Evolutionary conservation across 2,888 invertebrate genomes (phyloP), one percentile per base, ranked within the genome.

Genomic region (Melanotus villosus): DNA sequence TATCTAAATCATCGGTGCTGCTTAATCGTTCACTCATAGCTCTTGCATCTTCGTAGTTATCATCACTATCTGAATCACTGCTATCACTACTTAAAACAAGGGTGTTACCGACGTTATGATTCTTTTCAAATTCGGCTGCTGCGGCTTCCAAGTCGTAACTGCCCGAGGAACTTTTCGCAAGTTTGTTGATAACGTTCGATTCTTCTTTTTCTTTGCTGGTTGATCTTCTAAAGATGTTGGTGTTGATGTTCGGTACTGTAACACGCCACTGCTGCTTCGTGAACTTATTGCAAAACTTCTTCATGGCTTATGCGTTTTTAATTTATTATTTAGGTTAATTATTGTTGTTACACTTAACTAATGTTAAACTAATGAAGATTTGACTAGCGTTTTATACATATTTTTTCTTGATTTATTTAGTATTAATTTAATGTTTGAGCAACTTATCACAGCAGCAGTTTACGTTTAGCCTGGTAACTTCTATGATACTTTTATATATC

Each of bases 181-280:
- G 50, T 38, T 63, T 56, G 16, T 43, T 18, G 7, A 7, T 18
- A 32, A 14, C 14, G 26, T 18, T 10, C 1, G 21, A n/a, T 14
- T 32, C 52, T 10, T 52, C 32, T 21, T 77, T 75, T 9, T 77
- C 77, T 26, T 77, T 76, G 52, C 71, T 77, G 3, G 75, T 41
- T 0, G 77, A 74, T 2, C 80, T 78, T 71, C 75, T 80, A 56
- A 82, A 81, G n/a, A 81, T 71, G 5, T 73, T 68, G 9, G 78
- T 75, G 65, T 79, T 82, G 38, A 84, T 71, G 70, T 82, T 84
- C 2, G 84, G 84, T 26, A 84, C 82, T 3, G 83, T 83, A 9
- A 84, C 78, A 18, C 84, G 77, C 84, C 84, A 84, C 71, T 84
- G 83, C 68, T 82, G 83, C 62, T 83, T 83, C n/a, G 78, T 76